Base-by-base conservation (phyloP, 2,888 invertebrate species). In the Petrophora chlorosata region DNA sequence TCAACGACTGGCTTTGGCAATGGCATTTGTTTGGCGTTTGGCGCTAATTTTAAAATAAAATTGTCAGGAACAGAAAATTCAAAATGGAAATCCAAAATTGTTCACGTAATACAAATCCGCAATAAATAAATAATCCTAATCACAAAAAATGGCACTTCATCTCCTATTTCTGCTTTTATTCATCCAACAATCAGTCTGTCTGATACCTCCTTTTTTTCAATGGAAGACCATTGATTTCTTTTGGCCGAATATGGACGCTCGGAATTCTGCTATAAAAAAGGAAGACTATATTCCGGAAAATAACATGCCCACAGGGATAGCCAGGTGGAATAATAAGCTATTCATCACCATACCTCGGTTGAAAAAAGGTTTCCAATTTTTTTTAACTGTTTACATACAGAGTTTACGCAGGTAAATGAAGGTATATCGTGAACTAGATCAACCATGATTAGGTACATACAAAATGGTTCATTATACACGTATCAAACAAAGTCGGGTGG, bases 311-410 rank as follows among this genome's bases (percentile, higher is more conserved):
- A 81, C 94, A 19, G 95, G 95, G 8, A 62, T 95, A 53, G 94
- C 93, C 48, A 89, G 92, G 55, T 95, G 94, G 94, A 92, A 90
- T 59, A 76, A 94, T 72, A 94, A 92, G 88, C 74, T 92, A 44
- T 95, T 92, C 67, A 85, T 94, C 48, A 93, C 94, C 25, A 92
- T 94, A 63, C 94, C 94, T 57, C 88, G 93, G 65, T 93, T 93
- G 93, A 93, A 92, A 76, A 76, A 84, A 55, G 95, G 95, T 47
- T 28, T 28, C 3, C 10, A 23, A 8, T 8, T 19, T 1, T 19
- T 1, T 19, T 5, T 19, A 5, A 19, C 7, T 19, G 7, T 19
- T 19, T 12, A 30, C 92, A 92, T 5, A 92, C 8, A 26, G 1
- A 14, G 8, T n/a, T n/a, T n/a, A n/a, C n/a, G n/a, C n/a, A n/a